Evolutionary conservation across 2,113 vertebrate species (phyloP).

Genomic region (Ailurus styani): DNA sequence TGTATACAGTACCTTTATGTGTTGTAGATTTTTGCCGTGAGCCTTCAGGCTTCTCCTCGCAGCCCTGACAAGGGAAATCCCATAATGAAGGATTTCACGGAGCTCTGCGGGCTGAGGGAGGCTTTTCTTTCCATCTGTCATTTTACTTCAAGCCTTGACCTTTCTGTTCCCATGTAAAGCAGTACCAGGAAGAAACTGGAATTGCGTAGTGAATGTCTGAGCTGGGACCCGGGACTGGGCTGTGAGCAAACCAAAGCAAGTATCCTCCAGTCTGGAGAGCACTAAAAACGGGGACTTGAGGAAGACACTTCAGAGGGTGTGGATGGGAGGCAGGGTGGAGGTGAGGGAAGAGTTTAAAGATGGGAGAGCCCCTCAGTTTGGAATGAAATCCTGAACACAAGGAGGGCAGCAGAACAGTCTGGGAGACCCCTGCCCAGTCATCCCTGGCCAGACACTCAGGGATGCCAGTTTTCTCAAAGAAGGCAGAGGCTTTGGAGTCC

Average conservation of each 20-base stretch:
- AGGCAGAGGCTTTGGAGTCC: background rate
- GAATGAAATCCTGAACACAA: background rate
- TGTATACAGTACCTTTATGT: background rate
- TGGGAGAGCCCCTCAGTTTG: background rate
- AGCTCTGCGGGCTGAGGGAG: background rate
- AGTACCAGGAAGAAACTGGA: background rate
- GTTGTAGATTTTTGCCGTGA: conserved; percentile 56
- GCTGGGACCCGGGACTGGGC: background rate
- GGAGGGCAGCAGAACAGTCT: background rate
- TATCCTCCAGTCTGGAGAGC: background rate
- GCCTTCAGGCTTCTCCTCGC: conserved; percentile 67
- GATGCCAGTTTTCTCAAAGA: background rate
- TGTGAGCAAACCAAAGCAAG: background rate
- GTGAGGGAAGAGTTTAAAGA: background rate
- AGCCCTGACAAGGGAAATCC: conserved; percentile 75
- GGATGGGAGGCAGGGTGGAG: background rate
- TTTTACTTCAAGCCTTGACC: conserved; percentile 63
- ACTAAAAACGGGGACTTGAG: background rate
- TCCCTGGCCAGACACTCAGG: background rate
- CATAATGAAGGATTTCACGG: conserved; percentile 76
- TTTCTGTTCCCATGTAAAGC: conserved; percentile 43
- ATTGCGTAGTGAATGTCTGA: background rate
- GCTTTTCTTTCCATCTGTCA: conserved; percentile 72
- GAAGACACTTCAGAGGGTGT: background rate
- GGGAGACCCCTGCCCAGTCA: background rate